Evolutionary conservation across 2,888 invertebrate genomes (phyloP), one percentile per base, ranked within the genome.

Genomic region (Melinaea marsaeus): DNA sequence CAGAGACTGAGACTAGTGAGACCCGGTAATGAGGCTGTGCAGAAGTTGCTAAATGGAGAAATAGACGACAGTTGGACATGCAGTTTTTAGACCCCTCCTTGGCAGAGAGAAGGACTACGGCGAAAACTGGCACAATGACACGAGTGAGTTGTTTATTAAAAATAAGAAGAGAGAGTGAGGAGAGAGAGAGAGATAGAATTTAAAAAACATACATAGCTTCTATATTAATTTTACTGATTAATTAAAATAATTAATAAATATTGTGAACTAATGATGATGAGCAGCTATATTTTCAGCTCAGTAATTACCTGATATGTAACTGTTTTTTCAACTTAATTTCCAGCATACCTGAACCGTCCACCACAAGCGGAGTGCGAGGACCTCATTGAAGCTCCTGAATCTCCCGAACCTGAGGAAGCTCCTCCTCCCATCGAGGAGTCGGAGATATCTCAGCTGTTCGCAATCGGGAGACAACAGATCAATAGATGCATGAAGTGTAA

Each of bases 401-500:
- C 51, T 11, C 51, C 51, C n/a, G 51, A 51, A 2, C 22, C 32
- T 9, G 51, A 51, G 6, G 51, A 51, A 11, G 22, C 32, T 2
- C 51, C 51, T 3, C 51, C 51, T 32, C 51, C 51, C 0, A 51
- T 51, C 22, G 95, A 95, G 70, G 94, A 95, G 77, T 95, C 95
- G 0, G 95, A 95, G 68, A 94, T 96, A 63, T 95, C 95, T 67
- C 92, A 94, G 66, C 87, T 98, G 33, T 97, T 98, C 84, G 97
- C 97, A 6, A 95, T 96, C 51, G 95, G 95, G 65, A 94, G 97
- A 73, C 93, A 94, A 67, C 96, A 96, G 75, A 92, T 95, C 62
- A 95, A 97, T 80, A 92, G 93, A 60, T 98, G 98, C 80, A 87
- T 95, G 4, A 96, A 96, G 80, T 98, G 98, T 83, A 93, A 94